Base-by-base conservation (phyloP, 2,797 vertebrate genomes). In the Ctenochaetus hawaiiensis region DNA sequence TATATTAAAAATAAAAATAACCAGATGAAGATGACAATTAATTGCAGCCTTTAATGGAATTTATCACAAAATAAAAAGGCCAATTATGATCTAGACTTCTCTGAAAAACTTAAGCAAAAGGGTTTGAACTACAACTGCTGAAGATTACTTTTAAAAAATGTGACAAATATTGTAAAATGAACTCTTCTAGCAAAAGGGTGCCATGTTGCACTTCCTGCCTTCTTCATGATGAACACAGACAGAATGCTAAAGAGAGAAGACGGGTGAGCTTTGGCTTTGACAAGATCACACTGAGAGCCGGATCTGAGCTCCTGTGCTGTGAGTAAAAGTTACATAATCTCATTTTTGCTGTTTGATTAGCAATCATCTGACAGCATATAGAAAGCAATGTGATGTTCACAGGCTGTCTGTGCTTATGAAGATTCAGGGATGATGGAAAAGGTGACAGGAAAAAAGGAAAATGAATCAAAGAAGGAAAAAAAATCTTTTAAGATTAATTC, bases 251-350 rank as follows among this genome's bases (percentile, higher is more conserved):
- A 30, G 11, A 78, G 59, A 59, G 54, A 56, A 63, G 52, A 43
- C 41, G 45, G 67, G 30, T 10, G 60, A 52, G 39, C 39, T 41
- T 34, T 12, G 23, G 43, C 23, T 69, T 63, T 83, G 82, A 74
- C 80, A 79, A 44, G 75, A 75, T 77, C 77, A 44, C 77, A 57
- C 61, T 39, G 56, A 53, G 77, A 76, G 39, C 23, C 45, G 64
- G 76, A 78, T 70, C 52, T 45, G 53, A 76, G 70, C 57, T 69
- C 48, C 65, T 8, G 66, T 22, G 56, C 61, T 58, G 14, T 41
- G 64, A 83, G 69, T 67, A 58, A 49, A 41, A 68, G 10, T 77
- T 72, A 72, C 51, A 79, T 75, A 56, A 83, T 65, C 47, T 75
- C 1, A 67, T 71, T 77, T 78, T 65, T 6, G 0, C 66, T 52